phyloP scores from a whole-genome alignment of 2,797 vertebrate species.

The Zenarchopterus dispar region DNA sequence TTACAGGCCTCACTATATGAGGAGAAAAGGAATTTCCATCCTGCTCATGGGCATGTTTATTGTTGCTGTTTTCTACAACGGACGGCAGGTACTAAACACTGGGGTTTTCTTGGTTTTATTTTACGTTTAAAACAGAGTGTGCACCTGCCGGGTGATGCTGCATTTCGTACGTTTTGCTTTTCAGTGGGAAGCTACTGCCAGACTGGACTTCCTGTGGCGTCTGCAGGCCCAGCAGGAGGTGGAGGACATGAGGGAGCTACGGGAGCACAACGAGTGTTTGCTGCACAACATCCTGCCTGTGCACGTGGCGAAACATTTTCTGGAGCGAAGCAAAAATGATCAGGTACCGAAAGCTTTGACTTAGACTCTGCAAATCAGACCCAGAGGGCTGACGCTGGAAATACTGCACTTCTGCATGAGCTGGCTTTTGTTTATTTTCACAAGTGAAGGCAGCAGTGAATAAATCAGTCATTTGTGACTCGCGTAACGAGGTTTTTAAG shows the following conservation, averaged over 20 bases:
- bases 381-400: background rate
- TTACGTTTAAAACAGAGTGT: too few relatives aligned
- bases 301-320: conserved; percentile 81
- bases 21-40: conserved; percentile 80
- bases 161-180: conserved; percentile 18
- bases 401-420: background rate
- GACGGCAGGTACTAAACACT: conserved; percentile 72
- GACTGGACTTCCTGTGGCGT: conserved; percentile 85
- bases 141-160: background rate
- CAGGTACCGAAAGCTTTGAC: conserved; percentile 61
- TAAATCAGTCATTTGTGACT: too few relatives aligned
- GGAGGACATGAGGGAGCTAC: conserved; percentile 83
- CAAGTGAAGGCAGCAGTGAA: too few relatives aligned
- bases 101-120: too few relatives aligned
- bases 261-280: conserved; percentile 83
- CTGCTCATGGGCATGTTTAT: conserved; percentile 82
- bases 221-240: conserved; percentile 85
- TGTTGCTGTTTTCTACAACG: conserved; percentile 83
- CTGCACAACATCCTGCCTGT: conserved; percentile 83
- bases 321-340: conserved; percentile 80
- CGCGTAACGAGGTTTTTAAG: background rate
- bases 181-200: conserved; percentile 83
- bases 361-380: too few relatives aligned
- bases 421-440: background rate
- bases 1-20: conserved; percentile 77